phyloP scores from a whole-genome alignment of 37 sponge, comb jelly and placozoan genomes.

The Diacarnus erythraeanus region DNA sequence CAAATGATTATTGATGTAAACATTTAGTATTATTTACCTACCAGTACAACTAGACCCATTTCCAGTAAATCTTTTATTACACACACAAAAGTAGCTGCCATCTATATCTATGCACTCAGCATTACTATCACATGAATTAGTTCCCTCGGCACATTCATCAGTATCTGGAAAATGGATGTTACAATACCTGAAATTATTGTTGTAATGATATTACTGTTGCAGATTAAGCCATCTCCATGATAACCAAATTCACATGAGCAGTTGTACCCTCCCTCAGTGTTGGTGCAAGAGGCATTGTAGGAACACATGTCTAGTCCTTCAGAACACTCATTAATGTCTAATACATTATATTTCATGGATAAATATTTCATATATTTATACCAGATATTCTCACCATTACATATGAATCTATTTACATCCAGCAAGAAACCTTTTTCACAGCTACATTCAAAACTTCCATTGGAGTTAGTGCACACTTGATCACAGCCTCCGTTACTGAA shows the following conservation, averaged over 20 bases:
- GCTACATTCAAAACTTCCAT: too few species aligned
- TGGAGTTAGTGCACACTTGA: constrained; percentile 30
- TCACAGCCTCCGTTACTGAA: constrained; percentile 31
- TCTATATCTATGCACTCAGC: background rate
- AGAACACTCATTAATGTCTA: constrained; percentile 48
- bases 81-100: constrained; percentile 15
- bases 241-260: constrained; percentile 53
- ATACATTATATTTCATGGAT: too few species aligned
- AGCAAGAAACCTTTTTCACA: too few species aligned
- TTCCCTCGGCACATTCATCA: constrained; percentile 30
- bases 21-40: background rate
- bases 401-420: too few species aligned
- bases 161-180: constrained; percentile 10
- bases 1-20: too few species aligned
- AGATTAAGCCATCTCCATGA: constrained; percentile 12
- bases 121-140: background rate
- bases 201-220: background rate
- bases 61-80: constrained; percentile 12
- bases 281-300: constrained; percentile 36
- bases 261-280: constrained; percentile 42
- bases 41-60: constrained; percentile 2
- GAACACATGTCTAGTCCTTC: constrained; percentile 11
- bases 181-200: too few species aligned
- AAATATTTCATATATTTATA: too few species aligned
- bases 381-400: too few species aligned